phyloP scores from a whole-genome alignment of 1,140 invertebrate genomes.

The Tetramorium alpestre region DNA sequence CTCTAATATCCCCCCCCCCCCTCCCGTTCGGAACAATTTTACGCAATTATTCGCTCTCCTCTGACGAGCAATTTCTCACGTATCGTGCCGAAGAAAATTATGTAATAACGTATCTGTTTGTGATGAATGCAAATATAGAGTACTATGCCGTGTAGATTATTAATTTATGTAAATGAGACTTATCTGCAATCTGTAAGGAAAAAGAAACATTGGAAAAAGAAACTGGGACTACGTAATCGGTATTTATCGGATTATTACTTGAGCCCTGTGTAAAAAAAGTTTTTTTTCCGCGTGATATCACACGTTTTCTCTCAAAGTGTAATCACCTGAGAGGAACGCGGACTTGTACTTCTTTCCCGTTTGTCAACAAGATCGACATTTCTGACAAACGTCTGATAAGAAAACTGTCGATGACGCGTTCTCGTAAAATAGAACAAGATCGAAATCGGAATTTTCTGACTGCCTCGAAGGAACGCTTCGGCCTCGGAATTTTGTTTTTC shows the following conservation, averaged over 20 bases:
- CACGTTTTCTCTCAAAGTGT: background rate
- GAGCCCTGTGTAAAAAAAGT: background rate
- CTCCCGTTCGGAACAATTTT: background rate
- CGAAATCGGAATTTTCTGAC: background rate
- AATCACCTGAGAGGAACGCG: background rate
- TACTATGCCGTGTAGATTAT: background rate
- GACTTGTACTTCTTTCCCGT: background rate
- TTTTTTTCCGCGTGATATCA: background rate
- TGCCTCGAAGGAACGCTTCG: too few species aligned
- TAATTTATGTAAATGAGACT: background rate
- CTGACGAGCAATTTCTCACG: background rate
- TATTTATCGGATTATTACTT: background rate
- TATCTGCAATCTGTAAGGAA: background rate
- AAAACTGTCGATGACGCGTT: background rate
- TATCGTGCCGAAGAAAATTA: background rate
- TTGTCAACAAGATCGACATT: background rate
- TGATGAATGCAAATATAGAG: background rate
- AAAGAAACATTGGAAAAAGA: too few species aligned
- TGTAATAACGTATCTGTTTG: background rate
- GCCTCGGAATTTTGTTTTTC: slow-evolving; percentile 56
- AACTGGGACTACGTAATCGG: background rate
- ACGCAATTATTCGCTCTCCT: background rate
- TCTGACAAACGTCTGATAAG: background rate
- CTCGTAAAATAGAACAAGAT: background rate
- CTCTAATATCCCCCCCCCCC: too few species aligned